Percentiles rank a stretch among this genome's conserved stretches.
phyloP scores from a whole-genome alignment of 2,888 invertebrate species.

The Rotaria socialis region DNA sequence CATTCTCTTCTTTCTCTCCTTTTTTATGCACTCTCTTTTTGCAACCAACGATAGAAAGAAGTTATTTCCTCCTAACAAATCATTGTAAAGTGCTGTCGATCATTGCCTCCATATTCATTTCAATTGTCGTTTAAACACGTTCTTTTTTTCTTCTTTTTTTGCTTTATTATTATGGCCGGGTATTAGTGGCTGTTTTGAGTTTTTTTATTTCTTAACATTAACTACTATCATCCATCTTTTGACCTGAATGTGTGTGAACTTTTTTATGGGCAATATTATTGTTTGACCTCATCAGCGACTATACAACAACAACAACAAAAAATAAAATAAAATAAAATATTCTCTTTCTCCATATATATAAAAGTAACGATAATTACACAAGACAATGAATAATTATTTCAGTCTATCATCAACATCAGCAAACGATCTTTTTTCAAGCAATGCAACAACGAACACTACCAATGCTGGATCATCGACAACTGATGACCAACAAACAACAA shows the following conservation, averaged over 20 bases:
- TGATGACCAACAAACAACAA: slow-evolving; percentile 16
- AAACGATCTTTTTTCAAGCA: slow-evolving; percentile 34
- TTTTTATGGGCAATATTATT: slow-evolving; percentile 24
- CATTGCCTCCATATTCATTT: slow-evolving; percentile 36
- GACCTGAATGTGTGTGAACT: slow-evolving; percentile 32
- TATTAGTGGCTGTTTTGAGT: slow-evolving; percentile 30
- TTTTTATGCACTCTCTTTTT: background rate
- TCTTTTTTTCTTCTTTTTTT: background rate
- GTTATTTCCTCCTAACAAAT: slow-evolving; percentile 35
- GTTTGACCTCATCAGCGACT: slow-evolving; percentile 7
- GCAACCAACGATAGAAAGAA: slow-evolving; percentile 21
- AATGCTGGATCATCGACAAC: background rate
- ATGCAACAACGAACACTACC: background rate
- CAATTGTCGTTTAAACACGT: slow-evolving; percentile 37
- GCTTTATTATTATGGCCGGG: slow-evolving; percentile 19
- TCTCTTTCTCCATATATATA: background rate
- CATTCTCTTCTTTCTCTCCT: background rate
- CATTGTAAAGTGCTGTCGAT: slow-evolving; percentile 36
- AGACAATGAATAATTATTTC: slow-evolving; percentile 14
- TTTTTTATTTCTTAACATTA: slow-evolving; percentile 31
- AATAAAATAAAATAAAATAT: background rate
- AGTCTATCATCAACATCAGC: background rate
- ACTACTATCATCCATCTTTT: slow-evolving; percentile 23
- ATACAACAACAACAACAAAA: background rate
- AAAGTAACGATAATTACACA: slow-evolving; percentile 15